Evolutionary conservation across 2,797 vertebrate species (phyloP), one percentile per base, ranked within the genome.

Genomic region (Podarcis lilfordi): DNA sequence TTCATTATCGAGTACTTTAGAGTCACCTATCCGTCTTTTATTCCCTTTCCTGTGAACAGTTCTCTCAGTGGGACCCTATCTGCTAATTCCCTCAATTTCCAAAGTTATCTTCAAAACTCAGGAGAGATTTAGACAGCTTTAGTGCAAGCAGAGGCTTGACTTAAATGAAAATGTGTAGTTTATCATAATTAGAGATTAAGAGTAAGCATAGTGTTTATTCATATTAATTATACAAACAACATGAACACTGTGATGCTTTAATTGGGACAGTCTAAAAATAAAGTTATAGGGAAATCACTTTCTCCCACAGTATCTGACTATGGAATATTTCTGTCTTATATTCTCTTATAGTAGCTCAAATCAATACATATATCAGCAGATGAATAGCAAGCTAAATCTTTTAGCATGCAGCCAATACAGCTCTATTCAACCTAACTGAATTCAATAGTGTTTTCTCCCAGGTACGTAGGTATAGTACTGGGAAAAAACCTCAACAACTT

Each of bases 261-360:
- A 89, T 69, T 89, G 45, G 82, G 82, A 84, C 6, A 72, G 86
- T 66, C 40, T 82, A 94, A 90, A 85, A 77, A 90, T 50, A 93
- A 86, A 87, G 87, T 87, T 89, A n/a, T 32, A 80, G 0, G 23
- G 74, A 92, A 92, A 32, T 74, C 19, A 86, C 76, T 37, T 92
- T 86, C 91, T 89, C 82, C 68, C 45, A 76, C 35, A 72, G 29
- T 87, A 81, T 91, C 21, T 68, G 72, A 29, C 74, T 77, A 89
- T 92, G 87, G 91, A 45, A 55, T 91, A 92, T 88, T 91, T 83
- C 9, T 91, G 43, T 78, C 91, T 93, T 68, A 93, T 94, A 86
- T 88, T 88, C 91, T 94, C 27, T 10, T 64, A 85, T 66, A 13
- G 64, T 84, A 95, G 64, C 85, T 88, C 85, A 94, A 92, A 92